Evolutionary conservation across 2,888 invertebrate species (phyloP).

Genomic region (Apoda limacodes): DNA sequence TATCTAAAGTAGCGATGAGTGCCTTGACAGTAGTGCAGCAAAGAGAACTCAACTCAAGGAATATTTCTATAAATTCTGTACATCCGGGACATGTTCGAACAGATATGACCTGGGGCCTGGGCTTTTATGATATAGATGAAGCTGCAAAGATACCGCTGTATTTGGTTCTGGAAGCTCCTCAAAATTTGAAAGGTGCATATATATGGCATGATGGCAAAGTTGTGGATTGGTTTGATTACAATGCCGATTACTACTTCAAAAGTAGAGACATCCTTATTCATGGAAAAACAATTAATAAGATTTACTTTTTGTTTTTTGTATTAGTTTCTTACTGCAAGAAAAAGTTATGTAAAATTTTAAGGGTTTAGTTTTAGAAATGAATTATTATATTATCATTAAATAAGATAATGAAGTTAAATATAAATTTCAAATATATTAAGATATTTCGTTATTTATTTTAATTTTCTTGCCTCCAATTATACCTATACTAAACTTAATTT

Average conservation of each 20-base stretch:
- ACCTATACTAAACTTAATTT: too few relatives aligned
- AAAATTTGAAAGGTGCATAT: slow-evolving; percentile 24
- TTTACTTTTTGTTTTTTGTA: too few relatives aligned
- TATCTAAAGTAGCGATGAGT: slow-evolving; percentile 25
- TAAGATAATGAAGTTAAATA: too few relatives aligned
- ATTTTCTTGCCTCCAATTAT: too few relatives aligned
- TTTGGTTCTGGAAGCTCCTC: slow-evolving; percentile 24
- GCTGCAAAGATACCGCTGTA: slow-evolving; percentile 19
- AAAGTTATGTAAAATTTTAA: too few relatives aligned
- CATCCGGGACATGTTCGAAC: slow-evolving; percentile 27
- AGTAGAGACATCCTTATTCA: slow-evolving; percentile 5
- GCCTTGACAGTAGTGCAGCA: slow-evolving; percentile 23
- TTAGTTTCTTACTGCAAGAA: too few relatives aligned
- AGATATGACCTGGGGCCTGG: slow-evolving; percentile 21
- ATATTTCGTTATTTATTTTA: too few relatives aligned
- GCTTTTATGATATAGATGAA: slow-evolving; percentile 20
- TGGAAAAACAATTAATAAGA: too few relatives aligned
- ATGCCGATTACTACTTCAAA: slow-evolving; percentile 12
- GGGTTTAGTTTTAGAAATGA: too few relatives aligned
- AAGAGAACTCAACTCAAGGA: slow-evolving; percentile 16
- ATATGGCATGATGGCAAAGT: slow-evolving; percentile 25
- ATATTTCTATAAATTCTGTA: slow-evolving; percentile 23
- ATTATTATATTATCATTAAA: too few relatives aligned
- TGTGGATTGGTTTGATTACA: slow-evolving; percentile 21
- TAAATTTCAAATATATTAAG: too few relatives aligned